Evolutionary conservation across 2,888 invertebrate species (phyloP).

Genomic region (Bhutanitis thaidina): DNA sequence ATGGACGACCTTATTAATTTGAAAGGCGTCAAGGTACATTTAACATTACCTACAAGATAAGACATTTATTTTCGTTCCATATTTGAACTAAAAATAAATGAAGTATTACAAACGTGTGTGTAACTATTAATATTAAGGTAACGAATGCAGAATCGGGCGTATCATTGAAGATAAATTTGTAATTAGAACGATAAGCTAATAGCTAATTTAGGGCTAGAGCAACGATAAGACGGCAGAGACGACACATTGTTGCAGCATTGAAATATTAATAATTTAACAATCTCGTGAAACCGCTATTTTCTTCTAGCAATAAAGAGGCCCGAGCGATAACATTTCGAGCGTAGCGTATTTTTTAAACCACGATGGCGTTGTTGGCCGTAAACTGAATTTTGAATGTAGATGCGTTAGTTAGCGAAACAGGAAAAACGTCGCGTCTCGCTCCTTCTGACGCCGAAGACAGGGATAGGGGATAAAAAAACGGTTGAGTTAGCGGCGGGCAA

Average conservation of each 20-base stretch:
- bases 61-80: too few relatives aligned
- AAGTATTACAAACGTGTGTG: too few relatives aligned
- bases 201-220: conserved; percentile 9
- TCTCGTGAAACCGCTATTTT: conserved; percentile 2
- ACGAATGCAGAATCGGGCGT: not conserved
- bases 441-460: conserved; percentile 41
- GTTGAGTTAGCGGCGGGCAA: conserved; percentile 63
- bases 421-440: conserved; percentile 40
- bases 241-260: not conserved
- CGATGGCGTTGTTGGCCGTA: conserved; percentile 19
- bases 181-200: conserved; percentile 7
- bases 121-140: too few relatives aligned
- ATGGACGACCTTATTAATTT: too few relatives aligned
- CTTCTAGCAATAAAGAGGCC: conserved; percentile 5
- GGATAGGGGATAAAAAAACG: conserved; percentile 60
- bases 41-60: too few relatives aligned
- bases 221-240: conserved; percentile 9
- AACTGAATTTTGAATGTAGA: conserved; percentile 43
- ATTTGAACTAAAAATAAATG: too few relatives aligned
- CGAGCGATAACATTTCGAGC: conserved; percentile 5
- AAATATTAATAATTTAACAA: conserved; percentile 4
- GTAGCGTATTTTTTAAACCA: conserved; percentile 26
- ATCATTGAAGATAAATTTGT: conserved; percentile 6
- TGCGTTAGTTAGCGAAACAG: conserved; percentile 51
- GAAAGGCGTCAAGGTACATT: too few relatives aligned